A percentile compares a stretch with the other conserved stretches of the same genome.
phyloP scores from a whole-genome alignment of 2,888 invertebrate species.

The Limnephilus auricula region DNA sequence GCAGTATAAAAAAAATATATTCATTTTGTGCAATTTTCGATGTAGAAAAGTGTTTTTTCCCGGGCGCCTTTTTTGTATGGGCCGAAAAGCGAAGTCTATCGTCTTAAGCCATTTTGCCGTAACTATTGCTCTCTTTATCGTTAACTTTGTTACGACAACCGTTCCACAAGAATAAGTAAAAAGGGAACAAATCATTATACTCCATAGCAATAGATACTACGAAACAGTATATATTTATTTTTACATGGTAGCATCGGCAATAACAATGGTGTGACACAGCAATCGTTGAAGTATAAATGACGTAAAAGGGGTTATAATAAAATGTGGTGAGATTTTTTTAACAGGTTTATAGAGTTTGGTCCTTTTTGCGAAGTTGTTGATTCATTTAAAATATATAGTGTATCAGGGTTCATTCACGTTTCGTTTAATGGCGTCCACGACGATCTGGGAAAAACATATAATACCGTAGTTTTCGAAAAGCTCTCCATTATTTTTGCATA shows the following conservation, averaged over 20 bases:
- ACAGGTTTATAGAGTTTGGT: not conserved
- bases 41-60: too few relatives aligned
- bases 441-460: constrained; percentile 39
- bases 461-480: constrained; percentile 13
- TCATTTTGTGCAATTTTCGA: too few relatives aligned
- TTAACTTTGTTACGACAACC: not conserved
- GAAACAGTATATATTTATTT: not conserved
- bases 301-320: not conserved
- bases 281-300: not conserved
- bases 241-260: not conserved
- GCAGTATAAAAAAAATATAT: too few relatives aligned
- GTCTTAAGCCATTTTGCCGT: not conserved
- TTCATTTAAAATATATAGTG: not conserved
- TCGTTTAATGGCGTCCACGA: constrained; percentile 39
- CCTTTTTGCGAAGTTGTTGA: constrained; percentile 32
- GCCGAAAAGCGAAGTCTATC: too few relatives aligned
- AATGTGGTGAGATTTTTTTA: not conserved
- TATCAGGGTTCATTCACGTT: constrained; percentile 34
- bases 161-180: not conserved
- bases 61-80: too few relatives aligned
- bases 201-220: not conserved
- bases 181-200: not conserved
- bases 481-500: constrained; percentile 3
- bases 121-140: constrained; percentile 2
- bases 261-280: not conserved